Conservation (phyloP, 2,113 vertebrate species). For the Vidua macroura region DNA sequence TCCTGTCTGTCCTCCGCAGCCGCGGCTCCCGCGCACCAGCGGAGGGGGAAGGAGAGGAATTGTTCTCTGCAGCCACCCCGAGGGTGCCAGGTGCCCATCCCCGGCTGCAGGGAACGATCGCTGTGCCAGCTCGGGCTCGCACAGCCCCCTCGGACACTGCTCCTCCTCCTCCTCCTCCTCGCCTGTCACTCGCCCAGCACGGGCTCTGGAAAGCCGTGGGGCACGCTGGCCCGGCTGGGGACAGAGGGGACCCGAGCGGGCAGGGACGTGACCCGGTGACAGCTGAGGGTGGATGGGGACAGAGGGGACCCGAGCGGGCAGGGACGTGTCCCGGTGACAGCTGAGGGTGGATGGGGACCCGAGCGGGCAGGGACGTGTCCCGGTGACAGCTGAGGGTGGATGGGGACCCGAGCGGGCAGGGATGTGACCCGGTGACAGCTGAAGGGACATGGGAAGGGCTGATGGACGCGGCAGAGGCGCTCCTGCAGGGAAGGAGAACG, state of each 20-base stretch:
- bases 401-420: no score
- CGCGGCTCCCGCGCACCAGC: not conserved
- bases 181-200: not conserved
- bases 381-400: no score
- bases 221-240: no score
- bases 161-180: no score
- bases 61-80: not conserved
- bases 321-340: no score
- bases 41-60: not conserved
- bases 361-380: rapidly evolving
- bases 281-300: no score
- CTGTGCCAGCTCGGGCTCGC: not conserved
- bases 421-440: not conserved
- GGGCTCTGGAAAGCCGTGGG: not conserved
- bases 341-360: no score
- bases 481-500: not conserved
- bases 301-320: no score
- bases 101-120: not conserved
- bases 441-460: not conserved
- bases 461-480: not conserved
- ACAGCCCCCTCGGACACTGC: no score
- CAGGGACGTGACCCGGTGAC: no score
- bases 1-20: not conserved
- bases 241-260: no score
- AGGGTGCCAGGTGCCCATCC: not conserved